Evolutionary conservation across 2,113 vertebrate species (phyloP).

Genomic region (Triplophysa tibetana): DNA sequence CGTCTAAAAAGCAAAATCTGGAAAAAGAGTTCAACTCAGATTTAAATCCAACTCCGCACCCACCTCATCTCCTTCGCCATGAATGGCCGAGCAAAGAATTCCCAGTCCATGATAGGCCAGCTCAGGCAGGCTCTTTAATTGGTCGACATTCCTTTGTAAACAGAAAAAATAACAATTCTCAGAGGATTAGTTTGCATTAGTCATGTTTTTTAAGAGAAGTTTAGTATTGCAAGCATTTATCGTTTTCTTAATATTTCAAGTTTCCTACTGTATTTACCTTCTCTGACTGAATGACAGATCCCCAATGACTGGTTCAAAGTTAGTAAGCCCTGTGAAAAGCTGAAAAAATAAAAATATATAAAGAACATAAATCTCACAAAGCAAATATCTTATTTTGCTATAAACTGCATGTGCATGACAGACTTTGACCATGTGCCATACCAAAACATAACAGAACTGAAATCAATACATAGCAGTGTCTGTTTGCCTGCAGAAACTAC

Average conservation of each 20-base stretch:
- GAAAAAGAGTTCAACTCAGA: not conserved
- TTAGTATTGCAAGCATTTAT: not conserved
- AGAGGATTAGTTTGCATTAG: too few species aligned
- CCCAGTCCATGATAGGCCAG: slow-evolving; percentile 83
- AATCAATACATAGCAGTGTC: too few species aligned
- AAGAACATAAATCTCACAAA: not conserved
- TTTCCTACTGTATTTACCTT: slow-evolving; percentile 44
- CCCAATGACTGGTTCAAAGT: slow-evolving; percentile 77
- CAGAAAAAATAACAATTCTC: not conserved
- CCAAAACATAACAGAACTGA: too few species aligned
- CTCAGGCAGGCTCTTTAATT: slow-evolving; percentile 78
- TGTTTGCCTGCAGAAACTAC: too few species aligned
- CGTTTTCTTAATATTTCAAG: not conserved
- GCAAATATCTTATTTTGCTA: not conserved
- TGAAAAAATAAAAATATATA: slow-evolving; percentile 55
- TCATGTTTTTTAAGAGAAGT: not conserved
- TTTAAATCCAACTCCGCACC: not conserved
- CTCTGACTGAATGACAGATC: slow-evolving; percentile 64
- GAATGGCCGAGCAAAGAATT: slow-evolving; percentile 80
- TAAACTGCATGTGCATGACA: too few species aligned
- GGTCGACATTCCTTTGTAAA: slow-evolving; percentile 69
- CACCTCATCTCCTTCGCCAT: slow-evolving; percentile 83
- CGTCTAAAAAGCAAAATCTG: not conserved
- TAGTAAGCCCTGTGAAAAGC: slow-evolving; percentile 82
- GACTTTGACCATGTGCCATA: not conserved